phyloP scores from a whole-genome alignment of 2,888 invertebrate species.

The Anticlea derivata region DNA sequence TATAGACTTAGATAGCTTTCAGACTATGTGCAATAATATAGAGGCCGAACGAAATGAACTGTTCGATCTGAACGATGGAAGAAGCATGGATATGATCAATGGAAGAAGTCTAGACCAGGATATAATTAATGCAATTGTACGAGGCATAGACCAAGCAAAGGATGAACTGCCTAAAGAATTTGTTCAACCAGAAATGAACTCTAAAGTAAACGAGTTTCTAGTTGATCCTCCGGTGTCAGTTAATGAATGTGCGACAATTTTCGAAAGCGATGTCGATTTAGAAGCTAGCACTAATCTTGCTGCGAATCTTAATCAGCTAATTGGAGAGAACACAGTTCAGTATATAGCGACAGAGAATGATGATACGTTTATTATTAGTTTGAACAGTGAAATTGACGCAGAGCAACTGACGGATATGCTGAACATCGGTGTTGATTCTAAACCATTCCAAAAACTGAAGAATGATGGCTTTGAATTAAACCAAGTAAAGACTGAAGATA shows the following conservation, averaged over 20 bases:
- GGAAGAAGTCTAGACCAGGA: constrained; percentile 28
- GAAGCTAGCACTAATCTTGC: constrained; percentile 75
- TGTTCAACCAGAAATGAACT: constrained; percentile 51
- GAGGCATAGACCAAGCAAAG: constrained; percentile 56
- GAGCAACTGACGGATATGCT: constrained; percentile 74
- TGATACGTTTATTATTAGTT: constrained; percentile 76
- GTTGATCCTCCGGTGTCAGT: constrained; percentile 55
- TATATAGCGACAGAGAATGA: constrained; percentile 78
- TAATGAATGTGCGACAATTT: constrained; percentile 75
- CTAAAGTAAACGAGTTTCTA: constrained; percentile 40
- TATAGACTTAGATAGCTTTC: constrained; percentile 72
- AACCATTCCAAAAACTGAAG: neutral
- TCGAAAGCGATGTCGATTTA: constrained; percentile 76
- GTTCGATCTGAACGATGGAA: constrained; percentile 61
- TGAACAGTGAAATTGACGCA: constrained; percentile 75
- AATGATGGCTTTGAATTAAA: neutral
- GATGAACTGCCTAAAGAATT: constrained; percentile 65
- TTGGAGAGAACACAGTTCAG: constrained; percentile 75
- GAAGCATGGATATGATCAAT: constrained; percentile 53
- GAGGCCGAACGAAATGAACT: constrained; percentile 64
- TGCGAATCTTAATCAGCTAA: constrained; percentile 74
- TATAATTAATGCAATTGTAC: constrained; percentile 56
- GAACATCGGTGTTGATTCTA: constrained; percentile 57
- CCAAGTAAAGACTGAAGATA: constrained; percentile 8
- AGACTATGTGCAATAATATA: constrained; percentile 65